These are phyloP conservation scores for Hystrix cristata DNA, from an alignment of 2,113 vertebrate species.

Conservation along the genomic window DNA sequence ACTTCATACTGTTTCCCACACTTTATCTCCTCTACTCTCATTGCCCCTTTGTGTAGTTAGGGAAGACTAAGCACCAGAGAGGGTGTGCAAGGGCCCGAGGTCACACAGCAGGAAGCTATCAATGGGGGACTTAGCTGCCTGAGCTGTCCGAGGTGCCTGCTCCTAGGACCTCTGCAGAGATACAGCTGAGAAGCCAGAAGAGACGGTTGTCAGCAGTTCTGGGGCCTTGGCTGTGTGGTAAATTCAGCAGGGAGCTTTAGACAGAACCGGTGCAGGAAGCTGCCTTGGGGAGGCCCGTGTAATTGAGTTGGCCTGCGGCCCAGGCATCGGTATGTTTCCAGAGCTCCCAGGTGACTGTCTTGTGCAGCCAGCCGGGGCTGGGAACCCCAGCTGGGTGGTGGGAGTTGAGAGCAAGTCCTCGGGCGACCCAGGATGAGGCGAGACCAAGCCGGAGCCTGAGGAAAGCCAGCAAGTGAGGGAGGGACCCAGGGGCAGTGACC, in stretches of 20 bases:
- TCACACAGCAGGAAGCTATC: background rate
- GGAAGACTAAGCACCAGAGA: constrained; percentile 48
- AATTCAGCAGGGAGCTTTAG: background rate
- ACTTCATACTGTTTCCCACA: background rate
- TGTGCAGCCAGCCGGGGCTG: background rate
- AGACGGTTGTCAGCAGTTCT: background rate
- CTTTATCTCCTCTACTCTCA: background rate
- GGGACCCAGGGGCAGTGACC: fast-evolving
- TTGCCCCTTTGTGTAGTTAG: background rate
- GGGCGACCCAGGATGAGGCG: background rate
- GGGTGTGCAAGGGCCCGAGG: background rate
- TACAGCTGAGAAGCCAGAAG: background rate
- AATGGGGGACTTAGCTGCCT: too few species aligned
- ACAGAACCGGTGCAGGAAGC: background rate
- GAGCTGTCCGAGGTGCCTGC: background rate
- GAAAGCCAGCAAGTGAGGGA: fast-evolving
- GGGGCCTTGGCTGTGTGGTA: background rate
- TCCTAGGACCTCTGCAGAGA: background rate
- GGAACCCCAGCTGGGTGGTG: background rate
- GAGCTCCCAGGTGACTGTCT: constrained; percentile 43
- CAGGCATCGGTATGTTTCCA: background rate
- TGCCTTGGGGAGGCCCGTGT: background rate
- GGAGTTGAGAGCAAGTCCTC: background rate
- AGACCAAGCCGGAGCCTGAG: background rate
- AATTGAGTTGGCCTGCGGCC: constrained; percentile 33